Base-by-base conservation (phyloP, 2,888 invertebrate species). In the Tachina lurida region DNA sequence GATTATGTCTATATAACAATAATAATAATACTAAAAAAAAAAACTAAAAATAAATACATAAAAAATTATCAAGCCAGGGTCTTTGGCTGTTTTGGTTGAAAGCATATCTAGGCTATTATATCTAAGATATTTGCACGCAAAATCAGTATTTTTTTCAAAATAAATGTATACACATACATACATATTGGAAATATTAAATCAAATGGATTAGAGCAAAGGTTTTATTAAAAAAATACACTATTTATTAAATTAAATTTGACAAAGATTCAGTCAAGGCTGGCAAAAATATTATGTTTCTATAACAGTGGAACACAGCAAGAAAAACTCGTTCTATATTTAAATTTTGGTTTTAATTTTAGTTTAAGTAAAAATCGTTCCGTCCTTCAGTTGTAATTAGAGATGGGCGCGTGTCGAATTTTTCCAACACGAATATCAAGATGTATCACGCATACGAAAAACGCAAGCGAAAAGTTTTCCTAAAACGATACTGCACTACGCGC, bases 91-190 rank as follows among this genome's bases (percentile, higher is more conserved):
- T 91, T 90, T 89, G 91, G 90, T 92, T 91, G 91, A 91, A 88
- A 89, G 92, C 90, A 87, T 90, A 91, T 90, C 90, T 91, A 89
- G 91, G 91, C 91, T 92, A 92, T 90, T 91, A 88, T 91, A 91
- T 91, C 91, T 91, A 89, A 91, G 91, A 91, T 91, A 91, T 91
- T 91, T 91, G 91, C 91, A 91, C 91, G 91, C 91, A 90, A 91
- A 60, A 84, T 70, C 60, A 77, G 68, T 77, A 60, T 12, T 54
- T 54, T 67, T 49, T 47, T 49, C 49, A 67, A 74, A 58, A 62
- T 31, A 31, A 4, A 31, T 31, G 31, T 31, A 31, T 4, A 4
- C 7, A 31, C 10, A 65, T 39, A 71, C 58, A 67, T 68, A 68
- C 63, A 62, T 43, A 70, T 39, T 19, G 5, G 7, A 31, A 31